Evolutionary conservation across 2,888 invertebrate species (phyloP).

Genomic region (Melinaea marsaeus): DNA sequence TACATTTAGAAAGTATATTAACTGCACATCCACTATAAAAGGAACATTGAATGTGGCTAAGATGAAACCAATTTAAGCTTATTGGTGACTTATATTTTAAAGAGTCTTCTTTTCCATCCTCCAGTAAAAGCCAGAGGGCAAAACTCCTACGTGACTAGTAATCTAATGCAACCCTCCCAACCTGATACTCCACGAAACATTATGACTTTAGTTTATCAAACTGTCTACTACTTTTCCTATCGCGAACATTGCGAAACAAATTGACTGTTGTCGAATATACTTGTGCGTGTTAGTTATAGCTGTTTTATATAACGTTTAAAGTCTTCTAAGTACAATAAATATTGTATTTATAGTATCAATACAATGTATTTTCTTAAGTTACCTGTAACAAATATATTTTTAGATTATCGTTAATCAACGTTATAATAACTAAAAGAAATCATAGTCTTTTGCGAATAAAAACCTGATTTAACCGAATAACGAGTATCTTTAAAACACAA

Average conservation of each 20-base stretch:
- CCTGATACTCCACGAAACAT: constrained; percentile 46
- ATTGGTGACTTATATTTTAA: constrained; percentile 40
- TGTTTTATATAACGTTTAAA: neutral
- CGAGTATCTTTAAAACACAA: too few relatives aligned
- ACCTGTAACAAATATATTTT: too few relatives aligned
- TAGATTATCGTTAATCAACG: neutral
- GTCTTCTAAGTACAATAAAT: neutral
- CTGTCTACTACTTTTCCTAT: constrained; percentile 49
- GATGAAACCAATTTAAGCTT: neutral
- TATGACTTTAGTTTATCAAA: constrained; percentile 66
- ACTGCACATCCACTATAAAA: neutral
- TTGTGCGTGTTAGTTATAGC: neutral
- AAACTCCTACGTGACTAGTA: constrained; percentile 51
- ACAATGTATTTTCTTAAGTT: too few relatives aligned
- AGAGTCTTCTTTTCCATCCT: constrained; percentile 63
- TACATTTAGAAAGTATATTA: neutral
- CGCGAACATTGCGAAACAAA: constrained; percentile 54
- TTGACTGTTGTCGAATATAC: constrained; percentile 48
- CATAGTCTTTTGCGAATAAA: too few relatives aligned
- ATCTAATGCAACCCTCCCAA: constrained; percentile 39
- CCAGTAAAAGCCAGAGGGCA: constrained; percentile 55
- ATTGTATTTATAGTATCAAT: too few relatives aligned
- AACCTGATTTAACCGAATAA: too few relatives aligned
- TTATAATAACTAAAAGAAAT: neutral
- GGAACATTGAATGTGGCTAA: neutral